Base-by-base conservation (phyloP, 2,113 vertebrate genomes). In the Apus apus region DNA sequence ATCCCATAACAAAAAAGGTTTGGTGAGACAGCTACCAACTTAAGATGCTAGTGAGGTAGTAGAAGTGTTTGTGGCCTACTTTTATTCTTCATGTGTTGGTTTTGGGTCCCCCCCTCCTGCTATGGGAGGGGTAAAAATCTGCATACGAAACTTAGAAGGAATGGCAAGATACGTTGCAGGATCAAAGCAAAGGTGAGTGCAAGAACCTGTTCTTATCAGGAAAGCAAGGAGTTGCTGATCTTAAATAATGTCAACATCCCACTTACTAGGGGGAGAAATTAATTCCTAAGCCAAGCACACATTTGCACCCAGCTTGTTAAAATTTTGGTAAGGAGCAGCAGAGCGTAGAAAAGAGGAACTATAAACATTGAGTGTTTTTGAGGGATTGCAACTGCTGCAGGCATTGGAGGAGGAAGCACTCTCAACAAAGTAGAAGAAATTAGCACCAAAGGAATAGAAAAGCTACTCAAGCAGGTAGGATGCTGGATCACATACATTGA, bases 1-100 rank as follows among this genome's bases (percentile, higher is more conserved):
- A 20, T 14, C 15, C 0, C 0, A 4, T 72, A 65, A 76, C 11
- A 72, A 64, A 43, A 36, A 29, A 76, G 30, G 46, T 46, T 30
- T 77, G 34, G 27, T 26, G 38, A 85, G 14, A 81, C 12, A 62
- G 26, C 25, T 58, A n/a, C 22, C 2, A 7, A 34, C 34, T 75
- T 38, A 34, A 73, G 50, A 79, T 10, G 22, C 13, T 5, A 18
- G 26, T 64, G 38, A 77, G 64, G 32, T 26, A 75, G 25, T 1
- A 68, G 13, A 53, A 54, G 43, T 23, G 72, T 78, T 73, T 58
- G 8, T 36, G 18, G 26, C 9, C 32, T 29, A 32, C 34, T 61
- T 46, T 22, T 17, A 2, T 53, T 71, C 29, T 25, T 54, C 43
- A 21, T 13, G 45, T 74, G 54, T 72, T 48, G 6, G 9, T 6